Conservation (phyloP, 2,797 vertebrate species). For the Leucoraja ocellata region DNA sequence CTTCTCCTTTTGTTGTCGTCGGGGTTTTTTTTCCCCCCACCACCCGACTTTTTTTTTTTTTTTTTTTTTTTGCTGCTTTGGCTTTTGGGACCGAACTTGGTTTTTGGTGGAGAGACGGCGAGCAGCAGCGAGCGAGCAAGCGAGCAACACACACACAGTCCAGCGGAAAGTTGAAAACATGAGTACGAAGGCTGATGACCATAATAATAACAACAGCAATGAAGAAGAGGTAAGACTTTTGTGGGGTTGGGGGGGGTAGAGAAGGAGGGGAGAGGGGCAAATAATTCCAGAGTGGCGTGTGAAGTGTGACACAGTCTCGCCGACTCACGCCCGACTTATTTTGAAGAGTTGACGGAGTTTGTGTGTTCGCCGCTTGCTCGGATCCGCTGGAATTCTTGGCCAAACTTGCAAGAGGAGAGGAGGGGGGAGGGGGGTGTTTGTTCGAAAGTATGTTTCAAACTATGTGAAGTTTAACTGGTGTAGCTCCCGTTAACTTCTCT, state of each 20-base stretch:
- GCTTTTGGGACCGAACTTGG: no score
- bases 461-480: background rate
- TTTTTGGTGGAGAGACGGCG: no score
- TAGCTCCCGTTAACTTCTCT: no score
- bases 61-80: no score
- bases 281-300: no score
- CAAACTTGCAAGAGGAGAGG: background rate
- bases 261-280: no score
- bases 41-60: background rate
- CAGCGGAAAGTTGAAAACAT: background rate
- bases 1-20: no score
- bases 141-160: background rate
- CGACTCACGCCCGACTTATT: background rate
- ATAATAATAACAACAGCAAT: background rate
- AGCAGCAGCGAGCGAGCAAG: background rate
- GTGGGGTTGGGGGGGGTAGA: no score
- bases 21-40: no score
- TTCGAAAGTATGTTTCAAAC: background rate
- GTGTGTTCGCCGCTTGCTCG: background rate
- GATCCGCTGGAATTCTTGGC: background rate
- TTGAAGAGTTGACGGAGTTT: background rate
- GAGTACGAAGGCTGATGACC: background rate
- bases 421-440: background rate
- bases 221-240: slow-evolving; percentile 16
- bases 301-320: background rate